These are phyloP conservation scores for Chlorodrepanis virens DNA, from an alignment of 2,113 vertebrate species.

Conservation along the genomic window DNA sequence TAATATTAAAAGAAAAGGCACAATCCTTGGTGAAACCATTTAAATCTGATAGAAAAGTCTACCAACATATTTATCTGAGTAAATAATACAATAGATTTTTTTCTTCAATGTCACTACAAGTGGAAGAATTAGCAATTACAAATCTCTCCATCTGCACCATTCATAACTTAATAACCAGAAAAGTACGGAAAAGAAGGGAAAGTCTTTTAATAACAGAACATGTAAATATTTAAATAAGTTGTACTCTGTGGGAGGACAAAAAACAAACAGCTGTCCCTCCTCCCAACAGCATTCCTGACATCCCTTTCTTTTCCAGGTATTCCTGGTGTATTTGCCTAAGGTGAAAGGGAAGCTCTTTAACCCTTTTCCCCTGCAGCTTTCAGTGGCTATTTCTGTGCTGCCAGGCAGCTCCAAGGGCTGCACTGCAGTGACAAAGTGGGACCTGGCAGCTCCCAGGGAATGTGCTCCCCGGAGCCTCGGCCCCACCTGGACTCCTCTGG, in stretches of 20 bases:
- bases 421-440: neutral
- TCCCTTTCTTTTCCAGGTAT: neutral
- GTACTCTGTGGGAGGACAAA: slow-evolving; percentile 10
- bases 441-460: neutral
- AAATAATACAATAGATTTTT: neutral
- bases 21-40: neutral
- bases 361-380: neutral
- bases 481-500: fast-evolving
- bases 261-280: slow-evolving; percentile 38
- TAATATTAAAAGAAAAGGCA: neutral
- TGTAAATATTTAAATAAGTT: slow-evolving; percentile 54
- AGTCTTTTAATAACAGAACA: neutral
- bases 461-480: neutral
- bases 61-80: neutral
- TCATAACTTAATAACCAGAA: neutral
- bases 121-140: neutral
- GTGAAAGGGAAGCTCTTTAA: slow-evolving; percentile 39
- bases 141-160: neutral
- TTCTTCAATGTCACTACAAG: neutral
- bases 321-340: neutral
- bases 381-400: neutral
- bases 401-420: neutral
- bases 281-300: neutral
- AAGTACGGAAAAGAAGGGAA: neutral
- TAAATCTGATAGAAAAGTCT: neutral